Evolutionary conservation across 2,797 vertebrate species (phyloP).

Genomic region (Chloroceryle amazona): DNA sequence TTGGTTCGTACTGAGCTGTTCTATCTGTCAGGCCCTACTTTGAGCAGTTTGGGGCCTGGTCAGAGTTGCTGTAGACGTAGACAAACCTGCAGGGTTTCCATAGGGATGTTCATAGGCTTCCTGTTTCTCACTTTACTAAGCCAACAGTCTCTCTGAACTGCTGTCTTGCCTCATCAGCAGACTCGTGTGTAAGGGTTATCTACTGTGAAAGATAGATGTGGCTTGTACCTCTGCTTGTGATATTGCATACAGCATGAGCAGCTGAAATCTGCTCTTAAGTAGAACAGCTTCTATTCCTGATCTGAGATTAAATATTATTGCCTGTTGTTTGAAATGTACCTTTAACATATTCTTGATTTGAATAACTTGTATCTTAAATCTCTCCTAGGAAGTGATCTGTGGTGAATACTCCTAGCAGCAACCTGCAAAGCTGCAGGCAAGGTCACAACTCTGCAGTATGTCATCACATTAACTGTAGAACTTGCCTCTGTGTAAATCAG

Average conservation of each 20-base stretch:
- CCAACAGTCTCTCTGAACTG: neutral
- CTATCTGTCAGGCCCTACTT: rapidly evolving
- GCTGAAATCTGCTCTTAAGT: neutral
- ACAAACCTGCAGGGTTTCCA: neutral
- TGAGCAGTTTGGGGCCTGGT: rapidly evolving
- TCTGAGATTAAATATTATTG: neutral
- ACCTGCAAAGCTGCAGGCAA: neutral
- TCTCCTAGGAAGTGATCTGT: conserved; percentile 53
- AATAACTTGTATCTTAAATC: neutral
- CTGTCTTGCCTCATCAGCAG: neutral
- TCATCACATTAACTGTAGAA: neutral
- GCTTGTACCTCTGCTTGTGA: neutral
- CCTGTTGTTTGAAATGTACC: neutral
- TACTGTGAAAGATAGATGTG: neutral
- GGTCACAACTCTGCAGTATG: neutral
- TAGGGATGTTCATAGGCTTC: neutral
- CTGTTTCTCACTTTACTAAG: neutral
- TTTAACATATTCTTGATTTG: rapidly evolving
- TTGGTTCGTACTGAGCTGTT: rapidly evolving
- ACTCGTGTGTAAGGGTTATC: rapidly evolving
- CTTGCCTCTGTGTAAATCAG: neutral
- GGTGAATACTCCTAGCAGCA: neutral
- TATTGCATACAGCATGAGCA: rapidly evolving
- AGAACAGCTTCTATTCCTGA: neutral
- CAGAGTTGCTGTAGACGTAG: rapidly evolving